Evolutionary conservation across 2,797 vertebrate species (phyloP).

Genomic region (Lutjanus argentimaculatus): DNA sequence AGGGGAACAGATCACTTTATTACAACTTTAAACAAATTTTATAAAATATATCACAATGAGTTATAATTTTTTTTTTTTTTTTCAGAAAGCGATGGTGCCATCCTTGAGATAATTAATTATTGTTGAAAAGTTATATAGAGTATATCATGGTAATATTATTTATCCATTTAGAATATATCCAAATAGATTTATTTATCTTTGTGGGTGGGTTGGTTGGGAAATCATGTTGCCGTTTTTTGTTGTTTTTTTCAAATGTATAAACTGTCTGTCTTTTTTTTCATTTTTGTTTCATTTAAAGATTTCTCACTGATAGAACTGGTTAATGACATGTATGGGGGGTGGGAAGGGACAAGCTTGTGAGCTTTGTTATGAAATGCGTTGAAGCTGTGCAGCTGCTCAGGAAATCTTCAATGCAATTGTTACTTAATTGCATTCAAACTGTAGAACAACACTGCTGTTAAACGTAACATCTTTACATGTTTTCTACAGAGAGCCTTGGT

Average conservation of each 20-base stretch:
- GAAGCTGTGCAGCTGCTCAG: conserved; percentile 60
- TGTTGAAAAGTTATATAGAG: conserved; percentile 69
- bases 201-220: conserved; percentile 38
- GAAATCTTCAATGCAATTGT: conserved; percentile 7
- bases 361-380: conserved; percentile 41
- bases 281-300: conserved; percentile 59
- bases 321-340: conserved; percentile 24
- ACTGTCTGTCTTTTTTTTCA: conserved; percentile 66
- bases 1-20: conserved; percentile 65
- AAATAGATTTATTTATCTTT: conserved; percentile 83
- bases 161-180: conserved; percentile 82
- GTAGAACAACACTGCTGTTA: conserved; percentile 15
- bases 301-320: conserved; percentile 64
- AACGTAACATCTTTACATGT: conserved; percentile 14
- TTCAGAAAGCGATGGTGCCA: conserved; percentile 83
- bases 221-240: conserved; percentile 66
- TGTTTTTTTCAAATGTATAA: conserved; percentile 72
- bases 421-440: conserved; percentile 29
- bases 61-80: conserved; percentile 48
- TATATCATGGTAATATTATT: conserved; percentile 79
- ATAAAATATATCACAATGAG: conserved; percentile 69
- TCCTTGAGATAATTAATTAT: conserved; percentile 77
- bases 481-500: conserved; percentile 44
- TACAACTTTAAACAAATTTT: conserved; percentile 71
- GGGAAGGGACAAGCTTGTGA: conserved; percentile 36